phyloP scores from a whole-genome alignment of 2,797 vertebrate genomes.

The Helostoma temminkii region DNA sequence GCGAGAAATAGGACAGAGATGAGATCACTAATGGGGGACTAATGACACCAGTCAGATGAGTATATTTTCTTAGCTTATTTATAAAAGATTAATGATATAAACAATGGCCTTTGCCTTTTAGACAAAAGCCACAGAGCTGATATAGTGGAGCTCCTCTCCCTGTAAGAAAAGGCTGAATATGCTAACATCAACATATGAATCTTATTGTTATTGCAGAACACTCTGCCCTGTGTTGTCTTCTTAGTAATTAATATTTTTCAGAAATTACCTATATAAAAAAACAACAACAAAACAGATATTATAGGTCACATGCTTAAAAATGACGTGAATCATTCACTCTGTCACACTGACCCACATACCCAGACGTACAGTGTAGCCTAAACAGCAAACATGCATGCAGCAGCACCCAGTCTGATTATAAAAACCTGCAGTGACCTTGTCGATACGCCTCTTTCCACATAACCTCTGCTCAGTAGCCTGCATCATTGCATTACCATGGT shows the following conservation, averaged over 20 bases:
- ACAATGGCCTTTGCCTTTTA: slow-evolving; percentile 22
- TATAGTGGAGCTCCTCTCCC: neutral
- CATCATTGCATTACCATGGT: slow-evolving; percentile 44
- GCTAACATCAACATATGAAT: neutral
- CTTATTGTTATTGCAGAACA: neutral
- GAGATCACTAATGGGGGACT: too few relatives aligned
- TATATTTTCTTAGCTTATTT: too few relatives aligned
- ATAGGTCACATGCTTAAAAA: slow-evolving; percentile 5
- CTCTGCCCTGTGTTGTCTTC: neutral
- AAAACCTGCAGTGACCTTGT: slow-evolving; percentile 60
- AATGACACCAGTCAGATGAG: too few relatives aligned
- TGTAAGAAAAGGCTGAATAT: neutral
- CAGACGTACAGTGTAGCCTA: neutral
- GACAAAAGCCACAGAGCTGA: slow-evolving; percentile 25
- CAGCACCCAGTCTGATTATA: slow-evolving; percentile 16
- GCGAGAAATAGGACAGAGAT: neutral
- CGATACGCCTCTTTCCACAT: slow-evolving; percentile 11
- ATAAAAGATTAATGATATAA: too few relatives aligned
- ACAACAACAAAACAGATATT: neutral
- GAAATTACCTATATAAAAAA: neutral
- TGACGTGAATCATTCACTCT: neutral
- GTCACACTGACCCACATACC: slow-evolving; percentile 7
- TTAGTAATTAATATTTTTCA: neutral
- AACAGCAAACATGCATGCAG: slow-evolving; percentile 14
- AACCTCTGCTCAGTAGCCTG: slow-evolving; percentile 41